Evolutionary conservation across 1,140 invertebrate genomes (phyloP).

Genomic region (Calephelis virginiensis): DNA sequence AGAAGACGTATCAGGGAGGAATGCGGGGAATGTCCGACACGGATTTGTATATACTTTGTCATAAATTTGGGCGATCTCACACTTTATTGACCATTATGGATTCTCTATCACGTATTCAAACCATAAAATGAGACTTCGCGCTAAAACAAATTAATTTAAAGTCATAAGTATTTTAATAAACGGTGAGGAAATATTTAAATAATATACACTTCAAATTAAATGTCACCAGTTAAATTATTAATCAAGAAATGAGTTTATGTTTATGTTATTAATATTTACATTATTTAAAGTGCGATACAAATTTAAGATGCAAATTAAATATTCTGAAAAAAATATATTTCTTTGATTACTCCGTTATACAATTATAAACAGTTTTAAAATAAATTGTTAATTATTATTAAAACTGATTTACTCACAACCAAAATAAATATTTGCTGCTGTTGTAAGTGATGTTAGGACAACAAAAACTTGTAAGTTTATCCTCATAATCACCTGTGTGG

Average conservation of each 20-base stretch:
- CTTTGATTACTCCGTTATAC: no score
- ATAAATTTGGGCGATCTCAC: constrained; percentile 24
- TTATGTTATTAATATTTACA: no score
- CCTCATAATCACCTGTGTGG: no score
- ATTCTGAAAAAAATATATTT: no score
- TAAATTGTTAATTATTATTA: no score
- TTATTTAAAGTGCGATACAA: constrained; percentile 1
- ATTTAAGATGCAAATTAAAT: constrained; percentile 5
- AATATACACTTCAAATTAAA: constrained; percentile 8
- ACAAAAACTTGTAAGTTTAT: no score
- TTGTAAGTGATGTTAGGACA: no score
- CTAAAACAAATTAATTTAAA: constrained; percentile 17
- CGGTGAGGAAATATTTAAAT: constrained; percentile 7
- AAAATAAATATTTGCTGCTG: no score
- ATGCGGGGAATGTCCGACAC: constrained; percentile 31
- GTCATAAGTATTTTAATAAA: constrained; percentile 10
- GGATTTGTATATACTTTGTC: constrained; percentile 17
- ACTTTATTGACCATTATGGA: constrained; percentile 29
- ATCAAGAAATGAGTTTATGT: neutral
- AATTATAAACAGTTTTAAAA: no score
- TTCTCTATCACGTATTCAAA: constrained; percentile 12
- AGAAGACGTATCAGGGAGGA: constrained; percentile 22
- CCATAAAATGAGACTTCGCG: constrained; percentile 2
- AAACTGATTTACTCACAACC: no score
- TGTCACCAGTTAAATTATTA: constrained; percentile 4